Evolutionary conservation across 2,888 invertebrate species (phyloP).

Genomic region (Andrena minutula): DNA sequence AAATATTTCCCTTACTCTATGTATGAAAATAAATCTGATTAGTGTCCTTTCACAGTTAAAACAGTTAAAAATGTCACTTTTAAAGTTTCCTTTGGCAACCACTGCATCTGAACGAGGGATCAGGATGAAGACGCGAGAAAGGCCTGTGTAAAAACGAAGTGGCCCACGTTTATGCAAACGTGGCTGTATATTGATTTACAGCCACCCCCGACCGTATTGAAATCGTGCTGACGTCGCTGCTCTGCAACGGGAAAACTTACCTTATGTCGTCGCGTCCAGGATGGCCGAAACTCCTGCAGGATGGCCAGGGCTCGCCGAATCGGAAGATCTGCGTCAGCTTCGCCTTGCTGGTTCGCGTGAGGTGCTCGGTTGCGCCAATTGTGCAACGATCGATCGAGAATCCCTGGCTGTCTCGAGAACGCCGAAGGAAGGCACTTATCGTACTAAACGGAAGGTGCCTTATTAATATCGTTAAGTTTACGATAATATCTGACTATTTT

Average conservation of each 20-base stretch:
- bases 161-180: slow-evolving; percentile 37
- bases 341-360: slow-evolving; percentile 29
- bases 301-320: slow-evolving; percentile 51
- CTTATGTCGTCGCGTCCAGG: slow-evolving; percentile 40
- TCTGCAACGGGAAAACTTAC: slow-evolving; percentile 12
- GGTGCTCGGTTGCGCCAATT: slow-evolving; percentile 6
- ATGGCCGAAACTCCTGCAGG: slow-evolving; percentile 42
- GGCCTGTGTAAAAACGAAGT: not conserved
- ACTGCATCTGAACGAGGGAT: too few relatives aligned
- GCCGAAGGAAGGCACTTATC: slow-evolving; percentile 2
- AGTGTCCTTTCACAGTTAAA: too few relatives aligned
- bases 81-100: too few relatives aligned
- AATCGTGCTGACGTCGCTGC: slow-evolving; percentile 36
- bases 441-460: slow-evolving; percentile 23
- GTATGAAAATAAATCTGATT: too few relatives aligned
- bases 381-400: slow-evolving; percentile 33
- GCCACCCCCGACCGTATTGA: not conserved
- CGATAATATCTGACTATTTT: not conserved
- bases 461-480: slow-evolving; percentile 1
- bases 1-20: too few relatives aligned
- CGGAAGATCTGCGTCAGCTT: slow-evolving; percentile 64
- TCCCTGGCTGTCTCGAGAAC: not conserved
- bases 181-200: slow-evolving; percentile 42
- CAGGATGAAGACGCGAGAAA: not conserved
- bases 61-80: too few relatives aligned